Evolutionary conservation across 2,888 invertebrate species (phyloP).

Genomic region (Agrotis exclamationis): DNA sequence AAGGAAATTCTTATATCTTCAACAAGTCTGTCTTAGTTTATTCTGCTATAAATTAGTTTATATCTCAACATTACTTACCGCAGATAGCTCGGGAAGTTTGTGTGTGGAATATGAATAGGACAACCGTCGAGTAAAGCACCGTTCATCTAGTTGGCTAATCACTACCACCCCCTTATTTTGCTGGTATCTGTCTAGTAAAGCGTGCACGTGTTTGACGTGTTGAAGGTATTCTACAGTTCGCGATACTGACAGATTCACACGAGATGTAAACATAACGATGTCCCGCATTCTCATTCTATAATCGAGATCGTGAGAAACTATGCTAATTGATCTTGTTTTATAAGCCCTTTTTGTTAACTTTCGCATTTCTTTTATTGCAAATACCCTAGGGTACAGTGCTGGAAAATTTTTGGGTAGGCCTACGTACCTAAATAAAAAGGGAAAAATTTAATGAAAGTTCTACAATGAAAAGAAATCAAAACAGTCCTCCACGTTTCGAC

Average conservation of each 20-base stretch:
- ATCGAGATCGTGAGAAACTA: constrained; percentile 49
- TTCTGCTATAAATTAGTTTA: constrained; percentile 27
- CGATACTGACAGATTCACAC: constrained; percentile 62
- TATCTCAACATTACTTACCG: constrained; percentile 46
- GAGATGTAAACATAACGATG: constrained; percentile 57
- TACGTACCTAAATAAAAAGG: constrained; percentile 44
- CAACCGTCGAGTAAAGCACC: constrained; percentile 28
- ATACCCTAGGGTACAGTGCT: constrained; percentile 9
- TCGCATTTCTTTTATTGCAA: constrained; percentile 23
- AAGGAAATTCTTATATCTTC: neutral
- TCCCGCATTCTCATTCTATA: constrained; percentile 38
- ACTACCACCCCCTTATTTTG: constrained; percentile 45
- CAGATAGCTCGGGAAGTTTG: constrained; percentile 35
- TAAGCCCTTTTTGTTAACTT: constrained; percentile 19
- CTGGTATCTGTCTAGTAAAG: constrained; percentile 16
- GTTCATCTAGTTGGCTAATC: constrained; percentile 44
- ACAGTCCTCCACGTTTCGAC: constrained; percentile 58
- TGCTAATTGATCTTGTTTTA: constrained; percentile 33
- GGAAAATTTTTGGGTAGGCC: constrained; percentile 30
- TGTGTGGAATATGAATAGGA: constrained; percentile 39
- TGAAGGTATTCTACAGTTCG: constrained; percentile 58
- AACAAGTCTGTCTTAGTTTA: constrained; percentile 8
- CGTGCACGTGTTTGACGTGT: constrained; percentile 39
- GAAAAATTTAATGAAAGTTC: constrained; percentile 66
- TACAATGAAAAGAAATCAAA: constrained; percentile 67